These are phyloP conservation scores for Drepana arcuata DNA, from an alignment of 1,140 invertebrate genomes.

Conservation along the genomic window DNA sequence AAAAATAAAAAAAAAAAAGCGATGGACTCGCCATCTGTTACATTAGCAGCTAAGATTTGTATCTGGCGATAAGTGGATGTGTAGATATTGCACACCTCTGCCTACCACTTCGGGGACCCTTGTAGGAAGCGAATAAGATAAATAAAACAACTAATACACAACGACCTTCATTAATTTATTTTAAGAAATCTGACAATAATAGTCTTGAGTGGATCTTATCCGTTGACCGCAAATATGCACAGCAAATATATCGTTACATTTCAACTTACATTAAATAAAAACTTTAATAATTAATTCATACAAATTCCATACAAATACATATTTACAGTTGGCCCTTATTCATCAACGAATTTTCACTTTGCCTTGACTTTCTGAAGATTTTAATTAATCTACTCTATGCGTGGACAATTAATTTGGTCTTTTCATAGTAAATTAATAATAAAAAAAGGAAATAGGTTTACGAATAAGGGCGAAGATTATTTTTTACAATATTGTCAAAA, in stretches of 20 bases:
- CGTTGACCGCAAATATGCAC: conserved; percentile 60
- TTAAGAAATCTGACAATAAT: conserved; percentile 62
- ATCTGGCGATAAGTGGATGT: too few relatives aligned
- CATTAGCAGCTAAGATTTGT: too few relatives aligned
- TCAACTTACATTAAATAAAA: background rate
- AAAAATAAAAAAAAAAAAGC: too few relatives aligned
- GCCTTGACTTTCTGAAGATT: conserved; percentile 1
- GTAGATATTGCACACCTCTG: too few relatives aligned
- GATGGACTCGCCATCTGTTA: too few relatives aligned
- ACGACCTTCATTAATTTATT: conserved; percentile 56
- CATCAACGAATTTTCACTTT: conserved; percentile 23
- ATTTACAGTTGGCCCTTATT: conserved; percentile 54
- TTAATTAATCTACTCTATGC: conserved; percentile 3
- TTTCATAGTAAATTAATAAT: too few relatives aligned
- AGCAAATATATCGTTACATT: conserved; percentile 29
- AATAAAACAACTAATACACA: conserved; percentile 48
- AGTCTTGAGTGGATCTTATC: conserved; percentile 64
- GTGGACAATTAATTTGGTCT: conserved; percentile 4
- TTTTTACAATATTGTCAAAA: conserved; percentile 50
- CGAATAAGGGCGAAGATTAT: conserved; percentile 36
- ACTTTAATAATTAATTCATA: conserved; percentile 9
- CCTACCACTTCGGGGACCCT: too few relatives aligned
- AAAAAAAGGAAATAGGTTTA: conserved; percentile 20
- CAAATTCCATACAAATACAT: conserved; percentile 41
- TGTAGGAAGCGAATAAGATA: too few relatives aligned